Evolutionary conservation across 2,113 vertebrate genomes (phyloP), one percentile per base, ranked within the genome.

Genomic region (Thamnaconus septentrionalis): DNA sequence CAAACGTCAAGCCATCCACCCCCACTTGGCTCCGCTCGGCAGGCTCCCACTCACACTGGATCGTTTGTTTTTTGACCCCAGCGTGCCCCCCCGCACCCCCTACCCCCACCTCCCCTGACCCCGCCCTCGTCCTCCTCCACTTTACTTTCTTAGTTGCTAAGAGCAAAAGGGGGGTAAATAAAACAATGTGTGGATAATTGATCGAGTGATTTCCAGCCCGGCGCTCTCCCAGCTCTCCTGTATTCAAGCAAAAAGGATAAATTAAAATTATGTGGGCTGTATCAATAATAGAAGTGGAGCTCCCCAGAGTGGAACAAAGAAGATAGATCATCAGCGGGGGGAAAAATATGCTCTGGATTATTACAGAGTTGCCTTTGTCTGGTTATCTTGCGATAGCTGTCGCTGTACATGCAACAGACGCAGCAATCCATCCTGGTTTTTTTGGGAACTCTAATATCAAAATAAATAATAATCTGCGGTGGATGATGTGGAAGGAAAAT

Each of bases 131-230:
- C 80, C 75, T 78, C 82, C 80, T 70, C 66, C 82, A 77, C 73
- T 73, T 76, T 73, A 77, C 4, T 83, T 80, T 88, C 75, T 60
- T 39, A 69, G 75, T 83, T 75, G 88, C 85, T 88, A 84, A 86
- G 84, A 85, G 86, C 81, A 53, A 67, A n/a, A 31, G 48, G 4
- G 79, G 73, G 76, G 85, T 91, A 91, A 91, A 91, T 90, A 91
- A 88, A 91, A 90, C 87, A 85, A 83, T 67, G 81, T 85, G 85
- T 86, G 88, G 90, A 92, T 90, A 91, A 89, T 91, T 91, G 90
- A 88, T 83, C 75, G 79, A 85, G 75, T 89, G 85, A 87, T 85
- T 90, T 83, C 80, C 86, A 78, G 53, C 64, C 78, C 81, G 56
- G 73, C 78, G 85, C 82, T 79, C 79, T 88, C 75, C 74, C 82